These are phyloP conservation scores for Montipora efflorescens DNA, from an alignment of 64 coral and sea anemone genomes.

Conservation along the genomic window DNA sequence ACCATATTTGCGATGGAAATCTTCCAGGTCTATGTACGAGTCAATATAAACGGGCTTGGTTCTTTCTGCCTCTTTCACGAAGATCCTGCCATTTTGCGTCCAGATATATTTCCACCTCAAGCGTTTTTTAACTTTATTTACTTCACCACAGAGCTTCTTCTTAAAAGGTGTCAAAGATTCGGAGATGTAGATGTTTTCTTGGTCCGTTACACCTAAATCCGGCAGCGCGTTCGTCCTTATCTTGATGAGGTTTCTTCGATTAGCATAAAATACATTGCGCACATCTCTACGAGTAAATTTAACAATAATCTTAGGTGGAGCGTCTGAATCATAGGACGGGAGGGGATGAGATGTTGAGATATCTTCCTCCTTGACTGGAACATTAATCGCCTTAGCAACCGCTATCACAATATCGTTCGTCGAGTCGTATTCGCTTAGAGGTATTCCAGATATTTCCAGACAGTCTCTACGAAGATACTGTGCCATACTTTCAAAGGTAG, in stretches of 20 bases:
- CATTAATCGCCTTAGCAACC: conserved; percentile 11
- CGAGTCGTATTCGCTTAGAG: background rate
- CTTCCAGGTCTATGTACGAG: background rate
- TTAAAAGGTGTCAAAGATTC: background rate
- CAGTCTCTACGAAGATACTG: conserved; percentile 52
- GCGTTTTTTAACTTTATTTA: background rate
- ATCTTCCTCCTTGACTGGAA: conserved; percentile 28
- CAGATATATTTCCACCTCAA: background rate
- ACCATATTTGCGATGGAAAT: background rate
- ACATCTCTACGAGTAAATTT: conserved; percentile 48
- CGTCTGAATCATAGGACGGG: background rate
- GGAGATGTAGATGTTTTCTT: conserved; percentile 12
- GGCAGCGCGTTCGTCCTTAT: conserved; percentile 28
- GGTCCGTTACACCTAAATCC: background rate
- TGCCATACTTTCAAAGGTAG: conserved; percentile 3
- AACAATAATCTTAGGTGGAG: conserved; percentile 31
- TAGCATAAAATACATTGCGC: conserved; percentile 20
- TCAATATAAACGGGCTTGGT: background rate
- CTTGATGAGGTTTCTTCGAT: conserved; percentile 5
- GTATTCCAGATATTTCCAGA: conserved; percentile 51
- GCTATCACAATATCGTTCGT: conserved; percentile 33
- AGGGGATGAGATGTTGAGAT: conserved; percentile 50
- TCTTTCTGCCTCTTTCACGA: background rate
- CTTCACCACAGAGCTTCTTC: conserved; percentile 21
- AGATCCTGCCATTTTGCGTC: background rate